Percentiles rank a stretch among this genome's conserved stretches.
Conservation (phyloP, 2,113 vertebrate genomes). For the Haemorhous mexicanus region DNA sequence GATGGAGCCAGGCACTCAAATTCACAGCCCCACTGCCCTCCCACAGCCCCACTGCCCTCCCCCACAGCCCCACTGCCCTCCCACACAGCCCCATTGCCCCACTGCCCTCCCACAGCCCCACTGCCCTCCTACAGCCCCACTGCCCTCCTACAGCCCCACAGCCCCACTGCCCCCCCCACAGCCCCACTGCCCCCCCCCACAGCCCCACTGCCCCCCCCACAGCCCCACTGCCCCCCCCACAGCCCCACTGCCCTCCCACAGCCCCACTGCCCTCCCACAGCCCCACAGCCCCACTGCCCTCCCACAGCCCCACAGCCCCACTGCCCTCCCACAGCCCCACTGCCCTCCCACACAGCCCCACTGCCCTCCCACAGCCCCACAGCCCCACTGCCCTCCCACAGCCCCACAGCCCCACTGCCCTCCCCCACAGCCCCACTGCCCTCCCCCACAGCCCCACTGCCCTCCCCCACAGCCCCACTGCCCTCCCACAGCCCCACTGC, state of each 20-base stretch:
- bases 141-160: background rate
- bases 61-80: background rate
- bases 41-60: background rate
- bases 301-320: background rate
- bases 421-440: background rate
- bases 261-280: background rate
- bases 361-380: too few species aligned
- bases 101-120: background rate
- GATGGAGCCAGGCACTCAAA: background rate
- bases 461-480: background rate
- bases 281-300: background rate
- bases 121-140: background rate
- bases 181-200: background rate
- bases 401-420: background rate
- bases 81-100: background rate
- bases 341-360: background rate
- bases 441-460: background rate
- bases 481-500: background rate
- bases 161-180: background rate
- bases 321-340: background rate
- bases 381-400: too few species aligned
- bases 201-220: background rate
- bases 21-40: background rate
- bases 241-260: background rate
- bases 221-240: background rate